phyloP scores from a whole-genome alignment of 35 echinoderm and acorn worm species.

The Apostichopus parvimensis region DNA sequence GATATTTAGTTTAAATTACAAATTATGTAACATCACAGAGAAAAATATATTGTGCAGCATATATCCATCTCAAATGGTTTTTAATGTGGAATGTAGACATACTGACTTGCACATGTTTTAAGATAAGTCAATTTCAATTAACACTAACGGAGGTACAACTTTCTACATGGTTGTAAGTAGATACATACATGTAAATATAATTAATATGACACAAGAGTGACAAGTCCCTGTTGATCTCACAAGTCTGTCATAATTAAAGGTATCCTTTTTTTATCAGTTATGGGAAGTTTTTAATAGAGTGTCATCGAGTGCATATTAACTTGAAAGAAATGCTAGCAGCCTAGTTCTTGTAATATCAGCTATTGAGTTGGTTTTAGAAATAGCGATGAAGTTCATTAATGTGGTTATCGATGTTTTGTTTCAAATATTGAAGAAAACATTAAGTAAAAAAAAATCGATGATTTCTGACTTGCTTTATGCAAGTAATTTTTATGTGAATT shows the following conservation, averaged over 20 bases:
- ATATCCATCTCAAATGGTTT: too few relatives aligned
- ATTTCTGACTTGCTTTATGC: too few relatives aligned
- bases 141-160: too few relatives aligned
- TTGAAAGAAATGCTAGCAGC: background rate
- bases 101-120: too few relatives aligned
- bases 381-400: background rate
- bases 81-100: too few relatives aligned
- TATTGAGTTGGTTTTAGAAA: background rate
- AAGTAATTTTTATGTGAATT: too few relatives aligned
- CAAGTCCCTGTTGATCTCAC: background rate
- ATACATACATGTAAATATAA: background rate
- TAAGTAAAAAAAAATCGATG: background rate
- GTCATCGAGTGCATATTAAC: background rate
- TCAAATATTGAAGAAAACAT: background rate
- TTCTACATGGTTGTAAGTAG: too few relatives aligned
- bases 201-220: background rate
- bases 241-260: conserved; percentile 9
- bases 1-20: too few relatives aligned
- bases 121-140: too few relatives aligned
- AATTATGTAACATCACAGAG: too few relatives aligned
- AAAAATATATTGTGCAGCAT: too few relatives aligned
- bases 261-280: conserved; percentile 16
- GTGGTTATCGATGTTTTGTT: background rate
- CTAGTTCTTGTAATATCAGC: too few relatives aligned
- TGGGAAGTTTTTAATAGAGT: conserved; percentile 33